Base-by-base conservation (phyloP, 2,797 vertebrate species). In the Scolopax bukidnonensis region DNA sequence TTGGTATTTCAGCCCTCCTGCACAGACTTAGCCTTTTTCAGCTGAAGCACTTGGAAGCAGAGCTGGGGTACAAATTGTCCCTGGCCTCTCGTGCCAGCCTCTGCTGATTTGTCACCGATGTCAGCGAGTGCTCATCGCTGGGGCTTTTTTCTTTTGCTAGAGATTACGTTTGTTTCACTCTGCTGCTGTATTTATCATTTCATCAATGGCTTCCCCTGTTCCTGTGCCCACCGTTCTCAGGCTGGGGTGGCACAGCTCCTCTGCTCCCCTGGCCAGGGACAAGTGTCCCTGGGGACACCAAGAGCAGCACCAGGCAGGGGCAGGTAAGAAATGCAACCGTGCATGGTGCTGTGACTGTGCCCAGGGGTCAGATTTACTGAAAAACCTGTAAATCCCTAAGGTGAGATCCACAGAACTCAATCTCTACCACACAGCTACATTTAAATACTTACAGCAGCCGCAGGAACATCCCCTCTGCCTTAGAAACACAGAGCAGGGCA, bases 281-380 rank as follows among this genome's bases (percentile, higher is more conserved):
- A 2, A 6, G 32, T 1, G 6, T 36, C 38, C 50, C 32, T 18
- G 4, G 1, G 1, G n/a, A 12, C 7, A 4, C 38, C 27, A 9
- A 25, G 20, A 48, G 41, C 33, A 23, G 64, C 17, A 12, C 14
- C 33, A 1, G 36, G 23, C 43, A 43, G 33, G 20, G 12, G 13
- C 32, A 16, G 45, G 33, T 30, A 25, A 5, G 11, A 12, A 28
- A 24, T 4, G 28, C 50, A 30, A 28, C 2, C 5, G 10, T 23
- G 57, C 9, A 0, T 25, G 25, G 2, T 8, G 41, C 71, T 64
- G 38, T 7, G 18, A 11, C 17, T 28, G 33, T 16, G 33, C 30
- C n/a, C 33, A 20, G 47, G 33, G n/a, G 25, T 33, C 81, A 53
- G 53, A 30, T 67, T 40, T 32, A 48, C 57, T 45, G 51, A 9